Percentiles rank a stretch among this genome's conserved stretches.
phyloP scores from a whole-genome alignment of 2,888 invertebrate genomes.

The Tenthredo livida region DNA sequence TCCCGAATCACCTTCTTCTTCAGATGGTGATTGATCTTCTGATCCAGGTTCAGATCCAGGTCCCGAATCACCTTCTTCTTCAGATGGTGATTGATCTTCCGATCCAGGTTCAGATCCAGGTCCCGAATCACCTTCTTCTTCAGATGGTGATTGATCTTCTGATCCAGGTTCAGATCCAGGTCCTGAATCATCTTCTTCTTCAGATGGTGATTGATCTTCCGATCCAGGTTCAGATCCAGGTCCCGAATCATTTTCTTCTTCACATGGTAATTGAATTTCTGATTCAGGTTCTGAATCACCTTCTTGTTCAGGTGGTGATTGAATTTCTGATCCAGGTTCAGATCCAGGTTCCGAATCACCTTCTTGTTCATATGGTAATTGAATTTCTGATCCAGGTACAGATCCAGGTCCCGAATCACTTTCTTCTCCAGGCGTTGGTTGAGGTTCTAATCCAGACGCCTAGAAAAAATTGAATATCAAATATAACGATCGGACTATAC shows the following conservation, averaged over 20 bases:
- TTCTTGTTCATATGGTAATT: background rate
- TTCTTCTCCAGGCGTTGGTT: background rate
- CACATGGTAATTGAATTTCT: background rate
- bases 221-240: no score
- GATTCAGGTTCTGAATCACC: background rate
- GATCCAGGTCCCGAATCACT: background rate
- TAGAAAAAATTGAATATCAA: background rate
- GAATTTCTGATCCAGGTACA: background rate
- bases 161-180: no score
- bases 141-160: background rate
- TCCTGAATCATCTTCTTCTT: no score
- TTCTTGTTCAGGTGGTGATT: background rate
- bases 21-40: no score
- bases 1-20: no score
- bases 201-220: no score
- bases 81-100: background rate
- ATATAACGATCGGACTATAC: background rate
- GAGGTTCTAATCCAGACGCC: background rate
- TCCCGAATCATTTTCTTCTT: no score
- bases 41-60: background rate
- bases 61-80: background rate
- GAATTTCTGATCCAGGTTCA: background rate
- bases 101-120: background rate
- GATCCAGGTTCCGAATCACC: background rate
- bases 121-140: background rate